phyloP scores from a whole-genome alignment of 2,113 vertebrate genomes.

The Brachyistius frenatus region DNA sequence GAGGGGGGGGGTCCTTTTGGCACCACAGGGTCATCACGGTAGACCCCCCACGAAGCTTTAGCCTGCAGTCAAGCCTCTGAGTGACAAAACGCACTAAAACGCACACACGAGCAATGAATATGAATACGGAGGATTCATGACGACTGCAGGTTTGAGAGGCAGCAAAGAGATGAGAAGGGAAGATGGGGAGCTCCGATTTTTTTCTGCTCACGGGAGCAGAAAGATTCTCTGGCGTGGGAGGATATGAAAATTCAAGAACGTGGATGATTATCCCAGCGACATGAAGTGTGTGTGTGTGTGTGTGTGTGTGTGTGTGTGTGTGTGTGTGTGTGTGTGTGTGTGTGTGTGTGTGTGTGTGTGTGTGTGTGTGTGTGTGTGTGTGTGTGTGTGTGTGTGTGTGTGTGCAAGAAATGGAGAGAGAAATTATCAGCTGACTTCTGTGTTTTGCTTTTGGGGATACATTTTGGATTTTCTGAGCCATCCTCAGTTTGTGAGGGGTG shows the following conservation, averaged over 20 bases:
- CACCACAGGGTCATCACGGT: constrained; percentile 57
- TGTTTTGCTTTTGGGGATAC: constrained; percentile 27
- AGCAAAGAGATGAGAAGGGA: constrained; percentile 64
- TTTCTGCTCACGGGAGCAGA: constrained; percentile 78
- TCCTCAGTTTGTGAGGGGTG: no score
- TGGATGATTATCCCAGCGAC: constrained; percentile 73
- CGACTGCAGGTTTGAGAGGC: constrained; percentile 64
- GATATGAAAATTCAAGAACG: constrained; percentile 77
- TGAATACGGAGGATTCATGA: constrained; percentile 54
- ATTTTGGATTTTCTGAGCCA: not conserved
- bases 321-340: constrained; percentile 20
- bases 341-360: constrained; percentile 11
- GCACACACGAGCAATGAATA: not conserved
- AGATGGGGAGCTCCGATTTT: constrained; percentile 73
- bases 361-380: not conserved
- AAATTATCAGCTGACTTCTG: constrained; percentile 53
- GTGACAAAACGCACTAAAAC: constrained; percentile 32
- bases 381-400: not conserved
- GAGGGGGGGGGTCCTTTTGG: constrained; percentile 42
- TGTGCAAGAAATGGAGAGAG: constrained; percentile 5
- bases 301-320: constrained; percentile 25
- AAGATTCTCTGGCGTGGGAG: constrained; percentile 76
- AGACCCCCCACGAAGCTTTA: constrained; percentile 65
- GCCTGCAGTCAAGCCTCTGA: constrained; percentile 62
- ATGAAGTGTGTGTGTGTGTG: constrained; percentile 24